Percentiles rank a stretch among this genome's conserved stretches.
Conservation (phyloP, 23 tunicate genomes). For the Trididemnum clinides region DNA sequence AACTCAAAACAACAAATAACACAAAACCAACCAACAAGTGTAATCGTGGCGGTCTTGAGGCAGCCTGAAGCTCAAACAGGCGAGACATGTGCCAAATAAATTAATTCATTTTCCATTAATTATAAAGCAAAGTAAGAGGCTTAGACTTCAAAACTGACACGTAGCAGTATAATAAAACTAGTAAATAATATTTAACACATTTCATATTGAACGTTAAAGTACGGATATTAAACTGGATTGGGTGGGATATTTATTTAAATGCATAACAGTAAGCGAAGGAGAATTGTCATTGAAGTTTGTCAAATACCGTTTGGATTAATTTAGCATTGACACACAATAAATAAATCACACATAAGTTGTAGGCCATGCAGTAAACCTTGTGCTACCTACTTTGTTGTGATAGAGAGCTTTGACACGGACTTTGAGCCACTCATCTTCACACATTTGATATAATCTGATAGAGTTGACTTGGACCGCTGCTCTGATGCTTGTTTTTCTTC, state of each 20-base stretch:
- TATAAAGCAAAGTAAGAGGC: too few relatives aligned
- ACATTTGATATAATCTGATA: not conserved
- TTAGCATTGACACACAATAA: not conserved
- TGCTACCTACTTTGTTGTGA: constrained; percentile 13
- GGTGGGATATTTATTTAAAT: not conserved
- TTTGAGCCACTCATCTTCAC: not conserved
- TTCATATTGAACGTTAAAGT: not conserved
- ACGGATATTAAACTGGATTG: not conserved
- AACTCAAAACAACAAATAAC: too few relatives aligned
- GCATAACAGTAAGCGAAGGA: not conserved
- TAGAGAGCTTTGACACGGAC: not conserved
- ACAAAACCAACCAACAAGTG: too few relatives aligned
- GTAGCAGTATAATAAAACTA: too few relatives aligned
- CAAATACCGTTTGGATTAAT: not conserved
- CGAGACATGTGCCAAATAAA: too few relatives aligned
- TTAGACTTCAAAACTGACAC: too few relatives aligned
- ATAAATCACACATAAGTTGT: not conserved
- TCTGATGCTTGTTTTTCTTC: constrained; percentile 2
- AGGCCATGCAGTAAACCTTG: not conserved
- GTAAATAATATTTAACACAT: too few relatives aligned
- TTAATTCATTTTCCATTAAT: too few relatives aligned
- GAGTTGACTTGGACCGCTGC: not conserved
- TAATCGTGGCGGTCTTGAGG: too few relatives aligned
- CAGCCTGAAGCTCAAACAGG: too few relatives aligned
- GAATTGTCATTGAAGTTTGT: not conserved